phyloP scores from a whole-genome alignment of 37 sponge, comb jelly and placozoan species.

The Agelas oroides region DNA sequence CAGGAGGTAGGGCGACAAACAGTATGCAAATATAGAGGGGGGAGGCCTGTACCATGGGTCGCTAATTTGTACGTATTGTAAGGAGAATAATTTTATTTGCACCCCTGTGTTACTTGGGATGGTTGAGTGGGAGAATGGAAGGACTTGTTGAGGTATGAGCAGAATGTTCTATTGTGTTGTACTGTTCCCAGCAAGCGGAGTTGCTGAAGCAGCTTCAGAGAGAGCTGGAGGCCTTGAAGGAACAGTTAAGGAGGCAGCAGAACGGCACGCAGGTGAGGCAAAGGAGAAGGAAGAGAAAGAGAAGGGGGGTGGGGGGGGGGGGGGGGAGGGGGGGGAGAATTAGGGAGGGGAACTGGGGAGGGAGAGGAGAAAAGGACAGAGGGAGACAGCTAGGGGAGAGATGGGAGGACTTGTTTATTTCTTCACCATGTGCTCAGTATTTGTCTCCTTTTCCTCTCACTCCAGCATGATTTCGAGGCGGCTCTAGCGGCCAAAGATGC shows the following conservation, averaged over 20 bases:
- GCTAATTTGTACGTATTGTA: no score
- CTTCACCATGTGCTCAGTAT: no score
- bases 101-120: neutral
- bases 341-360: no score
- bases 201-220: constrained; percentile 9
- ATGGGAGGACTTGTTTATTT: no score
- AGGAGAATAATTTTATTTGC: neutral
- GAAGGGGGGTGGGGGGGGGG: no score
- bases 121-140: neutral
- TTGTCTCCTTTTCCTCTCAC: neutral
- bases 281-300: no score
- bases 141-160: neutral
- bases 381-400: no score
- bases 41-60: no score
- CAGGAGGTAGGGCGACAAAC: constrained; percentile 40
- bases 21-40: no score
- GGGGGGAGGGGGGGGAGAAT: no score
- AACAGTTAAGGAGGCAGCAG: constrained; percentile 22
- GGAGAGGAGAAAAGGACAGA: no score
- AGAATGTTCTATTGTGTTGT: no score
- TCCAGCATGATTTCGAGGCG: constrained; percentile 38
- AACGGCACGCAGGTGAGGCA: neutral
- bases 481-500: constrained; percentile 64
- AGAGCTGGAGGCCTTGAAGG: constrained; percentile 44
- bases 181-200: constrained; percentile 17